Base-by-base conservation (phyloP, 2,888 invertebrate genomes). In the Lepidonotus clava region DNA sequence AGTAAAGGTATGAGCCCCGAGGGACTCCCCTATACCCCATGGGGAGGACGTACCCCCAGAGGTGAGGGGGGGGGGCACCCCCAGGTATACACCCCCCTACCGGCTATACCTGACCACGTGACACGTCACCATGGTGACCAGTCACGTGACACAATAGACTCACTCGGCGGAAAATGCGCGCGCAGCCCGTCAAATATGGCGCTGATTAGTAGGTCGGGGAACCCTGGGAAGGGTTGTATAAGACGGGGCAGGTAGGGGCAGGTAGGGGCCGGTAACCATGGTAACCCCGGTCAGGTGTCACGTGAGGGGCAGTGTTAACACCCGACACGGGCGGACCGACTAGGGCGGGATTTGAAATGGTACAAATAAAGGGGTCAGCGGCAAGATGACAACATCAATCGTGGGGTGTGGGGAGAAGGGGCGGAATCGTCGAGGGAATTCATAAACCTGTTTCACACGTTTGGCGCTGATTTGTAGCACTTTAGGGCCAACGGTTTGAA, bases 141-240 rank as follows among this genome's bases (percentile, higher is more conserved):
- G n/a, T 1, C 36, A 36, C 71, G 38, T 71, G 71, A 38, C 38
- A n/a, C 71, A 71, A 71, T 71, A 38, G 71, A 36, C 1, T 11
- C 71, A 71, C 21, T 2, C 14, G 38, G 6, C 71, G 71, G 36
- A 71, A 71, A 71, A 71, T 71, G 71, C 71, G 71, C 4, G 38
- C 71, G n/a, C 71, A 36, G n/a, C 38, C 38, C 38, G 38, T 14
- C 18, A 71, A 34, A 38, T 34, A 71, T 71, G 38, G 71, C 34
- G 6, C 5, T 6, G 38, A 38, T 34, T 14, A 36, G 36, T 24
- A 2, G 36, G 4, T 36, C 18, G 28, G 71, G 71, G 38, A 71
- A 14, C 36, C 71, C 36, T 71, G 34, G 71, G n/a, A 38, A 61
- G 28, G 24, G 4, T 61, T 61, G 61, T 61, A 61, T 61, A 61